phyloP scores from a whole-genome alignment of 2,113 vertebrate species.

The Lamprologus lemairii region DNA sequence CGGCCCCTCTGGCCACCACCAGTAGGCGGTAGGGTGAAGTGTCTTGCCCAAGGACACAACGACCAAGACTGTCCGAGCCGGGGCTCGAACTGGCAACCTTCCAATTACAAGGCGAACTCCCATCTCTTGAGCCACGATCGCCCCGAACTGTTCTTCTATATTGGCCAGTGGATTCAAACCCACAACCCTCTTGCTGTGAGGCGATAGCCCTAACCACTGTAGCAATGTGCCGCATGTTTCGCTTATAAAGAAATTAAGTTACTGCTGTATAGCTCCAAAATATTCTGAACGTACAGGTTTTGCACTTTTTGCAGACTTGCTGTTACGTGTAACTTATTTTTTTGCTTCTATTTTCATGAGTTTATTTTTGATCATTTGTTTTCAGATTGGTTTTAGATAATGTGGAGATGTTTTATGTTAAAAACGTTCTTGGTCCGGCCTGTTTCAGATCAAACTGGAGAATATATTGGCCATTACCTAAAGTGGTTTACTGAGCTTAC shows the following conservation, averaged over 20 bases:
- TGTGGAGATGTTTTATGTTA: not conserved
- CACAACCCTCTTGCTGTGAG: not conserved
- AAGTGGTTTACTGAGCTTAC: not conserved
- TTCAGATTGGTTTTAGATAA: not conserved
- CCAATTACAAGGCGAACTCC: no score
- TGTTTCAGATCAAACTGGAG: not conserved
- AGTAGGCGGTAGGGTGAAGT: no score
- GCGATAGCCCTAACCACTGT: not conserved
- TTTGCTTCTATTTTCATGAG: not conserved
- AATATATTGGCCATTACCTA: not conserved
- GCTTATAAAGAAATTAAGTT: not conserved
- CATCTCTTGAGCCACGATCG: no score
- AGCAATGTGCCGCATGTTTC: accelerated
- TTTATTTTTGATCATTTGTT: not conserved
- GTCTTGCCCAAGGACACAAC: no score
- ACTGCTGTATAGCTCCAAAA: not conserved
- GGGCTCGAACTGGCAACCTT: no score
- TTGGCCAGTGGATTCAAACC: not conserved
- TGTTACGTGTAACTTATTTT: not conserved
- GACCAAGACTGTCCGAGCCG: no score
- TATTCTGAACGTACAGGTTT: not conserved
- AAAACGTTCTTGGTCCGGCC: not conserved
- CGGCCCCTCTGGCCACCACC: no score
- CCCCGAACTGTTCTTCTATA: not conserved
- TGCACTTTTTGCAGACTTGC: not conserved